Evolutionary conservation across 2,113 vertebrate species (phyloP), one percentile per base, ranked within the genome.

Genomic region (Lepisosteus osseus): DNA sequence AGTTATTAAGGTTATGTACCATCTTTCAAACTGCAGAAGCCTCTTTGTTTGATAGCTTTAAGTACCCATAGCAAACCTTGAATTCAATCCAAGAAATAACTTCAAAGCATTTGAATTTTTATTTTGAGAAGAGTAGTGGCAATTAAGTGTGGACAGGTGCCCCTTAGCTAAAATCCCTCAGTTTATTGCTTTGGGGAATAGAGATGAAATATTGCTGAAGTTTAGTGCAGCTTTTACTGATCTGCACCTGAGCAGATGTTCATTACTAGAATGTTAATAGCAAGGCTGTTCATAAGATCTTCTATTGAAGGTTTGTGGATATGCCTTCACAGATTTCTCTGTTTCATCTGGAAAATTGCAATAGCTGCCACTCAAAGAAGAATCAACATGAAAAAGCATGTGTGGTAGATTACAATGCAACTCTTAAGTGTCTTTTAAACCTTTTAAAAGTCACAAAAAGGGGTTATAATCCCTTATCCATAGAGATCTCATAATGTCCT

Each of bases 71-170:
- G 12, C 7, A 55, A 73, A 65, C 79, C 78, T 65, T 72, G 74
- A 63, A 65, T 74, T 69, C 72, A 76, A 76, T 47, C 56, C 72
- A 74, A 29, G 76, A 66, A 47, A 3, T 55, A 64, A 6, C 81
- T 80, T 81, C 79, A 84, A 82, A 82, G 68, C 42, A 4, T 54
- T 0, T 67, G 29, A 29, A 64, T 64, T 3, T 64, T 29, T 40
- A 5, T 59, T 41, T 29, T 0, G 8, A 12, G 9, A 12, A 3
- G 13, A 0, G 71, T 56, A 0, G 71, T 78, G 0, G 71, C 81
- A 85, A 89, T 86, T 85, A 82, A 81, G 61, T 77, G 68, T 15
- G 69, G 79, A 77, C 77, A 86, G 75, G 81, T 77, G 74, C 74
- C 81, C 2, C 6, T n/a, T 61, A 14, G 54, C 0, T 3, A 61